Base-by-base conservation (phyloP, 2,113 vertebrate genomes). In the Lepisosteus osseus region DNA sequence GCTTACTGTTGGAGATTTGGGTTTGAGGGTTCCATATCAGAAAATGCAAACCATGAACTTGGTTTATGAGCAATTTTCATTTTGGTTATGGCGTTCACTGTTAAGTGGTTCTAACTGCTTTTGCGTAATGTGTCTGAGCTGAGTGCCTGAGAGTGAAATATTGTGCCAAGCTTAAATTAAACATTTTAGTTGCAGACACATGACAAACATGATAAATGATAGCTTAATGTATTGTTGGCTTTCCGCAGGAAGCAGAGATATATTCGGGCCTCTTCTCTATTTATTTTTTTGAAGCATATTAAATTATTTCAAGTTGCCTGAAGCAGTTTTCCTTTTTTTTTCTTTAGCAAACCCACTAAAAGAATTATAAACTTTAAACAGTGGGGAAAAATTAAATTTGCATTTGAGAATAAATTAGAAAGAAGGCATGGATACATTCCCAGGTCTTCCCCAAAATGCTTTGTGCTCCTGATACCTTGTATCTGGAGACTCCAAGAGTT, bases 121-220 rank as follows among this genome's bases (percentile, higher is more conserved):
- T 51, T 51, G 47, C 9, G 47, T 9, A 51, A 51, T 9, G 64
- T 47, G 29, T 61, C 11, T 17, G 67, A 11, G 69, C 68, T 68
- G 67, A 70, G 65, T 41, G 55, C 61, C 62, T 76, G 69, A 67
- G 71, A 69, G 61, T 64, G 70, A 77, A 72, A 70, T 68, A 70
- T 78, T 74, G 72, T 14, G 44, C 44, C 57, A 17, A 63, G 72
- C 65, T 61, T 72, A 74, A 76, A 74, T 74, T 55, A 69, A 55
- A 45, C n/a, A 11, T 29, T 64, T 64, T 64, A 15, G 62, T 64
- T 3, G 44, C 14, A 45, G 61, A 64, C 14, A 44, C 44, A 45
- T 71, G 70, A 40, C 61, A 42, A 7, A 29, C 29, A 14, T 71
- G 61, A 71, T 54, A 64, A 71, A 71, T 54, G 61, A 47, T 29